These are phyloP conservation scores for Sarcophaga rosellei DNA, from an alignment of 2,888 invertebrate species.

Conservation along the genomic window DNA sequence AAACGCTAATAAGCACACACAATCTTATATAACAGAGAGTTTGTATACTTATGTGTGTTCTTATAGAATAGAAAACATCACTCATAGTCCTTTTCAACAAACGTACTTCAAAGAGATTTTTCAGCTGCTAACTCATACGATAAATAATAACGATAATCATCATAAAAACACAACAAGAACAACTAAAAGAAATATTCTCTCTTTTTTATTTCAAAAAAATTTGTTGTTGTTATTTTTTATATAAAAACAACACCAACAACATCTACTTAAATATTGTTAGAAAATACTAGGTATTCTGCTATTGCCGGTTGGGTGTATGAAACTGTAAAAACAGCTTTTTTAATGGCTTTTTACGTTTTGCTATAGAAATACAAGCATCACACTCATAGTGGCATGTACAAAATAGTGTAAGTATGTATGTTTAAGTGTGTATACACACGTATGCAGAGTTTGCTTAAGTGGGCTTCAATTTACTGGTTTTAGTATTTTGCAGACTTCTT, in stretches of 20 bases:
- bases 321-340: constrained; percentile 38
- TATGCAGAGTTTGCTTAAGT: constrained; percentile 29
- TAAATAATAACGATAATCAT: constrained; percentile 10
- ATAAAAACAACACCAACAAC: constrained; percentile 7
- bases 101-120: constrained; percentile 54
- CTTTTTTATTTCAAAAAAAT: neutral
- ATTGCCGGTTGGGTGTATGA: constrained; percentile 2
- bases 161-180: neutral
- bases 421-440: neutral
- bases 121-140: constrained; percentile 37
- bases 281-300: neutral
- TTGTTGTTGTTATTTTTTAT: neutral
- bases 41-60: neutral
- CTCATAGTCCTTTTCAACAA: constrained; percentile 26
- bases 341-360: constrained; percentile 46
- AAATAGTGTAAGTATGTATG: neutral
- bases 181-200: neutral
- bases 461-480: constrained; percentile 54
- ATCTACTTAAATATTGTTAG: neutral
- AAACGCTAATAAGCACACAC: no score
- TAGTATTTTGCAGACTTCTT: constrained; percentile 25
- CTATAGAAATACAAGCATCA: neutral
- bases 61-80: constrained; percentile 17
- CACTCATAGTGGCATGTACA: neutral
- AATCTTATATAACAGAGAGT: neutral